phyloP scores from a whole-genome alignment of 2,888 invertebrate genomes.

The Zhuqinia jingwanae region DNA sequence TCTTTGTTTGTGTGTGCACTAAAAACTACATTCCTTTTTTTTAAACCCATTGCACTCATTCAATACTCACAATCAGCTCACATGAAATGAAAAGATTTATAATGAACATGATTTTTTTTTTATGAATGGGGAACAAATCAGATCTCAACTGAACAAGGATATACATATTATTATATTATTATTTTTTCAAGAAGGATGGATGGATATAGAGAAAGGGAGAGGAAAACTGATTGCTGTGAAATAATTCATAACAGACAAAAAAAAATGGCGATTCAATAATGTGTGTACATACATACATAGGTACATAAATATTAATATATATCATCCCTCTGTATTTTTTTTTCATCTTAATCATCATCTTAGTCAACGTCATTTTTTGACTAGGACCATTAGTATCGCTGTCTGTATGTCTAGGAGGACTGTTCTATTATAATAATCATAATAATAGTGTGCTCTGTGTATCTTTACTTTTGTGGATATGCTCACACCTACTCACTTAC shows the following conservation, averaged over 20 bases:
- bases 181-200: conserved; percentile 12
- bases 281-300: background rate
- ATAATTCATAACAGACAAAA: conserved; percentile 24
- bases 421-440: too few relatives aligned
- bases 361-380: too few relatives aligned
- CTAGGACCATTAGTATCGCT: background rate
- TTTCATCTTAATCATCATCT: too few relatives aligned
- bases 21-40: background rate
- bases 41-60: background rate
- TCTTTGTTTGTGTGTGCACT: background rate
- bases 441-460: background rate
- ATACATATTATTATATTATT: too few relatives aligned
- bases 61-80: background rate
- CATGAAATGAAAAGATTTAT: conserved; percentile 14
- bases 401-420: too few relatives aligned
- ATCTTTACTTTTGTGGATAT: conserved; percentile 15
- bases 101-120: conserved; percentile 46
- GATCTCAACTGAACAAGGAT: conserved; percentile 12
- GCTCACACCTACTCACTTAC: conserved; percentile 50
- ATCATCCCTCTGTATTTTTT: too few relatives aligned
- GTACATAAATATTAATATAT: too few relatives aligned
- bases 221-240: background rate
- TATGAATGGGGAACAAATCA: conserved; percentile 42
- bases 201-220: conserved; percentile 33
- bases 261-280: conserved; percentile 14